Conservation (phyloP, 2,888 invertebrate genomes). For the Pristionchus japonicus region DNA sequence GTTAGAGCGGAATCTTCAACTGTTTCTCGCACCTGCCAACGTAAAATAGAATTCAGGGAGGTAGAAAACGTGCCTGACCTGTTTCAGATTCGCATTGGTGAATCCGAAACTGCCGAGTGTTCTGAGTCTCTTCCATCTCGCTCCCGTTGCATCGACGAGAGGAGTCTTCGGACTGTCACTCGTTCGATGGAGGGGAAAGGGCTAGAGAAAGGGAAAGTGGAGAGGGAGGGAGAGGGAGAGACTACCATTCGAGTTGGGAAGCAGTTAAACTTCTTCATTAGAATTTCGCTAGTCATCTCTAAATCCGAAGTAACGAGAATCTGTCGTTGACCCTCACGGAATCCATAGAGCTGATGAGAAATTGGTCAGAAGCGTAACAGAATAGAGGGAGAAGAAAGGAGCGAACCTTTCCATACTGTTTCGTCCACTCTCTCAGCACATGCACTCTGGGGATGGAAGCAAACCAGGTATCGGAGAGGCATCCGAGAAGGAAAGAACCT, state of each 20-base stretch:
- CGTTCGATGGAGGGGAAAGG: slow-evolving; percentile 55
- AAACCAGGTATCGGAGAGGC: slow-evolving; percentile 52
- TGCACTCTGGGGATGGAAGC: slow-evolving; percentile 51
- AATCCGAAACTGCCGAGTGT: slow-evolving; percentile 78
- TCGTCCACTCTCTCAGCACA: slow-evolving; percentile 63
- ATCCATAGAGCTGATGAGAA: slow-evolving; percentile 52
- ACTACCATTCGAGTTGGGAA: slow-evolving; percentile 77
- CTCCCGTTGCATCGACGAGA: slow-evolving; percentile 76
- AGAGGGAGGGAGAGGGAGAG: neutral
- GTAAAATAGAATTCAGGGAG: neutral
- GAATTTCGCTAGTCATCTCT: slow-evolving; percentile 76
- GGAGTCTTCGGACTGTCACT: slow-evolving; percentile 68
- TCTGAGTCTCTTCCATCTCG: slow-evolving; percentile 79
- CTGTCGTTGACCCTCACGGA: slow-evolving; percentile 60
- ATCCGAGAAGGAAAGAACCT: slow-evolving; percentile 58
- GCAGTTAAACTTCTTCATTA: slow-evolving; percentile 76
- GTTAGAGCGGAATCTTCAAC: neutral
- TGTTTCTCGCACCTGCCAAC: slow-evolving; percentile 7
- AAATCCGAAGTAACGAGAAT: slow-evolving; percentile 76
- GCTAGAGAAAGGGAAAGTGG: slow-evolving; percentile 43
- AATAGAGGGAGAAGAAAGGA: neutral
- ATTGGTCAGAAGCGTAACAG: neutral
- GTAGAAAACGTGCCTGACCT: slow-evolving; percentile 44
- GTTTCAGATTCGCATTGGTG: slow-evolving; percentile 71
- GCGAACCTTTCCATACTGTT: slow-evolving; percentile 52